Percentiles rank a stretch among this genome's conserved stretches.
These are phyloP conservation scores for Platygyra sinensis DNA, from an alignment of 64 coral and sea anemone species.

Conservation along the genomic window DNA sequence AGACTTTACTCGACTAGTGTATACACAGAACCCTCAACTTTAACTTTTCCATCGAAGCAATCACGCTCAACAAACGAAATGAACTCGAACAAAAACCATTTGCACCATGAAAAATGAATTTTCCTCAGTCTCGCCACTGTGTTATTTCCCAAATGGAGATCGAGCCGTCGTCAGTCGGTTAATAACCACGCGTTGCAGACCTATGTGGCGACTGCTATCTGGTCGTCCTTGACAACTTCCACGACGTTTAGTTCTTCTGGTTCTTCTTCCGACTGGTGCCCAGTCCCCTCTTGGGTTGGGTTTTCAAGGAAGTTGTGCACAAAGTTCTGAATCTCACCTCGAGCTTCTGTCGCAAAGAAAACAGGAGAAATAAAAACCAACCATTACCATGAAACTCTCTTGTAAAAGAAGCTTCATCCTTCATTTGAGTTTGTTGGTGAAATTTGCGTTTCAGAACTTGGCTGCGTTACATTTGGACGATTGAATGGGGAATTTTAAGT, in stretches of 20 bases:
- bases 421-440: no score
- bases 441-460: no score
- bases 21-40: background rate
- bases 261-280: constrained; percentile 36
- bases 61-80: background rate
- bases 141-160: background rate
- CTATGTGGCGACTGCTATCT: background rate
- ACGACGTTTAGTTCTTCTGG: constrained; percentile 19
- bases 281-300: constrained; percentile 29
- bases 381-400: no score
- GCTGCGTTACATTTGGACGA: no score
- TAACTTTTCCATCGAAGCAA: background rate
- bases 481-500: no score
- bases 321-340: constrained; percentile 87
- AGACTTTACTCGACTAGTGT: no score
- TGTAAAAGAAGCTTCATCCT: no score
- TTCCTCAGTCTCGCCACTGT: background rate
- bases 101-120: background rate
- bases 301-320: constrained; percentile 93
- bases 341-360: constrained; percentile 62
- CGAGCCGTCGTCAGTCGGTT: background rate
- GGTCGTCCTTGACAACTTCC: constrained; percentile 55
- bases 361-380: background rate
- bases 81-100: background rate
- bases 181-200: constrained; percentile 9